Percentiles rank a stretch among this genome's conserved stretches.
Conservation (phyloP, 1,140 invertebrate species). For the Hydropsyche tenuis region DNA sequence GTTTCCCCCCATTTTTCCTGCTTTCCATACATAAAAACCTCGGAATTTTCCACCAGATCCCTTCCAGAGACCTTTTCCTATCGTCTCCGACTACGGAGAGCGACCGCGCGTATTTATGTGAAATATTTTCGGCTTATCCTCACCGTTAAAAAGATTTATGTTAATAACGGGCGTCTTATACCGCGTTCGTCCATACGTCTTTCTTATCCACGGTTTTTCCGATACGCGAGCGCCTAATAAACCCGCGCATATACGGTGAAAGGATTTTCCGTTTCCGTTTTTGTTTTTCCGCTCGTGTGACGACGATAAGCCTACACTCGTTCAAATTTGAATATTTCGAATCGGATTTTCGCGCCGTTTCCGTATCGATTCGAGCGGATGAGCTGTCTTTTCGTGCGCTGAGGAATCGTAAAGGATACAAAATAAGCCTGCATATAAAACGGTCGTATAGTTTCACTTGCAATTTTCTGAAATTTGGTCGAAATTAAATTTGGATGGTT, state of each 20-base stretch:
- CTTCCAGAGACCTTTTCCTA: too few relatives aligned
- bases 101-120: not conserved
- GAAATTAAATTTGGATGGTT: too few relatives aligned
- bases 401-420: too few relatives aligned
- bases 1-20: not conserved
- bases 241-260: not conserved
- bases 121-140: conserved; percentile 23
- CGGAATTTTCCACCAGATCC: not conserved
- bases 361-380: conserved; percentile 11
- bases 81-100: too few relatives aligned
- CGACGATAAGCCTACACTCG: not conserved
- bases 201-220: conserved; percentile 11
- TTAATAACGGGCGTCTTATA: conserved; percentile 26
- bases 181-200: conserved; percentile 17
- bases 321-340: conserved; percentile 19
- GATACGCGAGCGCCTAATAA: not conserved
- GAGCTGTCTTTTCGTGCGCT: not conserved
- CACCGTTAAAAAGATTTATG: conserved; percentile 23
- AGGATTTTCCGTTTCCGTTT: not conserved
- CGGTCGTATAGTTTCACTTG: too few relatives aligned
- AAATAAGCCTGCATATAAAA: too few relatives aligned
- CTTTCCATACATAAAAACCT: not conserved
- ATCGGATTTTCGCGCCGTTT: not conserved
- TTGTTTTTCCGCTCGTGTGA: not conserved
- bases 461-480: too few relatives aligned